These are phyloP conservation scores for Toxotes chatareus DNA, from an alignment of 2,113 vertebrate genomes.

Conservation along the genomic window DNA sequence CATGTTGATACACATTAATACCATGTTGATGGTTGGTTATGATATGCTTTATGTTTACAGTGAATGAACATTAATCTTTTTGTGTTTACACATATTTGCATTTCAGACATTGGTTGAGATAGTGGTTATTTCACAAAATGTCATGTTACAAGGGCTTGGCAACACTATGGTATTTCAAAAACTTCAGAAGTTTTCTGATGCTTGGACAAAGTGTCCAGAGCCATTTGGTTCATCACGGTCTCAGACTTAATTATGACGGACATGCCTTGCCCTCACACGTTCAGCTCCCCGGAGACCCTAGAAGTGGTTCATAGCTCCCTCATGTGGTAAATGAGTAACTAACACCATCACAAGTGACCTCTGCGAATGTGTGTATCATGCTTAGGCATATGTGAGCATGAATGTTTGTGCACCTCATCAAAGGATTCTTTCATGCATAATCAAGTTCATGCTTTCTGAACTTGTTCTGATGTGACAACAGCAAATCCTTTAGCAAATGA, in stretches of 20 bases:
- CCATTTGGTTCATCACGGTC: conserved; percentile 15
- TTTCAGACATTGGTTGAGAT: background rate
- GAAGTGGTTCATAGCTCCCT: conserved; percentile 66
- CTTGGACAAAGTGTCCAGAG: background rate
- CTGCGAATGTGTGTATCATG: conserved; percentile 14
- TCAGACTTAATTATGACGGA: background rate
- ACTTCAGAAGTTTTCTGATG: background rate
- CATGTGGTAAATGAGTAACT: conserved; percentile 62
- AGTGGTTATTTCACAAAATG: background rate
- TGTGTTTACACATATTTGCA: background rate
- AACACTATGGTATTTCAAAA: background rate
- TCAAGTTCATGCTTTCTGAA: conserved; percentile 64
- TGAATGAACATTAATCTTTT: background rate
- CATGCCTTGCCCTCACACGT: background rate
- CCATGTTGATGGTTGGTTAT: background rate
- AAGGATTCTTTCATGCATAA: conserved; percentile 62
- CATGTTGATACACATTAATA: background rate
- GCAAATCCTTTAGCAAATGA: conserved; percentile 73
- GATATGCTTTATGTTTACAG: background rate
- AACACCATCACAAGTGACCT: conserved; percentile 35
- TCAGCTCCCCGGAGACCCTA: conserved; percentile 35
- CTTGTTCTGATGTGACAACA: conserved; percentile 64
- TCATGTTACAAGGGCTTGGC: background rate
- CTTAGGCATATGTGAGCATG: conserved; percentile 19
- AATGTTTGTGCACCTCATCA: conserved; percentile 53